Evolutionary conservation across 1,140 invertebrate species (phyloP), one percentile per base, ranked within the genome.

Genomic region (Monomorium pharaonis): DNA sequence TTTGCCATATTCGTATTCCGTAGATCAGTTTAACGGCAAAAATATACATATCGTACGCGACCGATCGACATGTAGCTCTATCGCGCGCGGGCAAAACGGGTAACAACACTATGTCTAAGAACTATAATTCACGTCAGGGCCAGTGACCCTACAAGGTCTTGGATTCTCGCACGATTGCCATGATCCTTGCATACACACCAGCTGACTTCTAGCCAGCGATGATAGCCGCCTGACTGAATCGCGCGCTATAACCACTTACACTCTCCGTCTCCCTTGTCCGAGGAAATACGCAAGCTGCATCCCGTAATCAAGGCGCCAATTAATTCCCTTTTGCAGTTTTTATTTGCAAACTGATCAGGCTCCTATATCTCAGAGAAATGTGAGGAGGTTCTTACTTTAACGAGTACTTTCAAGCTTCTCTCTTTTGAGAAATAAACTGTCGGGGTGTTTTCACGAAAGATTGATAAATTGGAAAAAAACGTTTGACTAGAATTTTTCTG

Each of bases 91-190:
- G 37, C 27, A 65, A 65, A 44, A 85, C n/a, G 33, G 30, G 44
- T 9, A 54, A 33, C 33, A 49, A 30, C 44, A 33, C 54, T 33
- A 86, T 30, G 56, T 18, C 42, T 27, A 67, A 60, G 74, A 84
- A 67, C 42, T 47, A 76, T 84, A 75, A 83, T 70, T 85, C 58
- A 87, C 37, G 70, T 80, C 69, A 91, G 80, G 92, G 88, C 85
- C 90, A 92, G 83, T 92, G 91, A 78, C 90, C 90, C 6, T 85
- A 88, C 92, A 93, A 93, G 91, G 92, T 90, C 90, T 77, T 84
- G 47, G 80, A 85, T 89, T 84, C 58, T 56, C 60, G 62, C 84
- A 89, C 69, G 85, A 87, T 88, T 74, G 69, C 69, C 60, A 63
- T 7, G n/a, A 83, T 77, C 24, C 84, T 70, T 21, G 27, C 58